Base-by-base conservation (phyloP, 2,797 vertebrate genomes). In the Urosaurus nigricauda region DNA sequence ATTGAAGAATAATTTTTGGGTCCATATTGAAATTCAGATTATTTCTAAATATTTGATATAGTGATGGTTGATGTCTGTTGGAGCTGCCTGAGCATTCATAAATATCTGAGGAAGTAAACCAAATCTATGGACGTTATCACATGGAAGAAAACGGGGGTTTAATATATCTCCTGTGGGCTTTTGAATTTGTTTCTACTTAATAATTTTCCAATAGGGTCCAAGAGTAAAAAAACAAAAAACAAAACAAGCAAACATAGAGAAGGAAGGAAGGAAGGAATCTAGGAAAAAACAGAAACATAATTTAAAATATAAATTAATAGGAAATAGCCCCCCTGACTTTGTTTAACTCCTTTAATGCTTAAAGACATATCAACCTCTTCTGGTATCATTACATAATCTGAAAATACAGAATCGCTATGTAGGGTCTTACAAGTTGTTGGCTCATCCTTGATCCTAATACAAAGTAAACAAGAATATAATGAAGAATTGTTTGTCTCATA, bases 11-110 rank as follows among this genome's bases (percentile, higher is more conserved):
- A 35, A 14, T 4, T 63, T 78, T 86, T 77, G 63, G 74, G 86
- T 8, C 87, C 53, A 12, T 79, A 79, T 78, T 12, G 79, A 71
- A 37, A n/a, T 60, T 90, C 89, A 87, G 58, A 63, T 63, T 92
- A 71, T 85, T 85, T 53, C 58, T 51, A 91, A 91, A 75, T 70
- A 79, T 60, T n/a, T n/a, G n/a, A n/a, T n/a, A 56, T 21, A 3
- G n/a, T 53, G 32, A 65, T 26, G 63, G 63, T 65, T 65, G 24
- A 12, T 60, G 58, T 60, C 58, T 60, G 16, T 5, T 60, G 58
- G 58, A 26, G 24, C 21, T 26, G 21, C 21, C 60, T 65, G 24
- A 65, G 3, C 24, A 65, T 65, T 65, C 63, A 65, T 6, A 65
- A 26, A 24, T 24, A 65, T 65, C 24, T 29, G 60, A 24, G 24